These are phyloP conservation scores for Diglossa cyanea DNA, from an alignment of 2,797 vertebrate genomes.

Conservation along the genomic window DNA sequence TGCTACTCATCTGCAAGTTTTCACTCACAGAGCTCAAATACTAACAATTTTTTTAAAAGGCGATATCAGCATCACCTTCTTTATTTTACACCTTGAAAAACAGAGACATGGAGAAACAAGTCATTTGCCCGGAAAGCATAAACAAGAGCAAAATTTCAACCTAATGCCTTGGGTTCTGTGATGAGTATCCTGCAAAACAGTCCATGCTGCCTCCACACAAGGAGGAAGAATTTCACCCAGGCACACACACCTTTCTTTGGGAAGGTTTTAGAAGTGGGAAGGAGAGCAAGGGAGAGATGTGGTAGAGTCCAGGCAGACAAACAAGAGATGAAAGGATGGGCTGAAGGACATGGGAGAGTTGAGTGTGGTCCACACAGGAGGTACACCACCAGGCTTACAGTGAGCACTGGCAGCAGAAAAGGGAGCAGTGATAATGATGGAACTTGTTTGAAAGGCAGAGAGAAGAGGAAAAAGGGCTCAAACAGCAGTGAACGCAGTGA, in stretches of 20 bases:
- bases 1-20: background rate
- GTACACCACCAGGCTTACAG: background rate
- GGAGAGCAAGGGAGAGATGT: background rate
- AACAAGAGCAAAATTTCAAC: background rate
- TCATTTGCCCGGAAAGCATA: background rate
- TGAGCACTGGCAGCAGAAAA: background rate
- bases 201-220: background rate
- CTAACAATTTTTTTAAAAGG: no score
- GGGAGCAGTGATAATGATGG: background rate
- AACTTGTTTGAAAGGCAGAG: background rate
- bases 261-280: background rate
- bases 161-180: background rate
- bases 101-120: background rate
- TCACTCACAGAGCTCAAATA: background rate
- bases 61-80: background rate
- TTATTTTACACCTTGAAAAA: background rate
- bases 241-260: background rate
- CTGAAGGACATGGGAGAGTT: background rate
- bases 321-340: background rate
- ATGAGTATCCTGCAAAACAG: background rate
- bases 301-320: background rate
- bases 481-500: background rate
- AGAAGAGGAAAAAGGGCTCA: background rate
- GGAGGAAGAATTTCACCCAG: background rate
- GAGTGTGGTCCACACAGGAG: background rate